Percentiles rank a stretch among this genome's conserved stretches.
Evolutionary conservation across 2,113 vertebrate genomes (phyloP).

Genomic region (Heterotilapia buettikoferi): DNA sequence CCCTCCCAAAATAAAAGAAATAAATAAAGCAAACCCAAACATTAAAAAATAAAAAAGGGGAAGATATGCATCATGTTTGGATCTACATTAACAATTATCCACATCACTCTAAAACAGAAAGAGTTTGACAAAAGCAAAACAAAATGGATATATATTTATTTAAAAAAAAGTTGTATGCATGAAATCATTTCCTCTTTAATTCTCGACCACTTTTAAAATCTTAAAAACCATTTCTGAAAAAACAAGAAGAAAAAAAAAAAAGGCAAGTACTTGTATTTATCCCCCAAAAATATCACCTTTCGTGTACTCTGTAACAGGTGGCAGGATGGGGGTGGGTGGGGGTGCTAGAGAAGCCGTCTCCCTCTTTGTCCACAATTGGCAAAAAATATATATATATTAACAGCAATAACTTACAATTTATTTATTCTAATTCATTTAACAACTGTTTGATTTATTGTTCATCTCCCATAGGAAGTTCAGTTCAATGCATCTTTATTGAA

Average conservation of each 20-base stretch:
- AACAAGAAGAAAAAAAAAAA: background rate
- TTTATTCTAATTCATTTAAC: constrained; percentile 78
- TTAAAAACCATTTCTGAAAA: constrained; percentile 73
- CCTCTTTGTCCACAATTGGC: constrained; percentile 71
- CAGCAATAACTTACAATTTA: constrained; percentile 83
- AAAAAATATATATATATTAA: constrained; percentile 69
- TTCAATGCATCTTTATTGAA: constrained; percentile 74
- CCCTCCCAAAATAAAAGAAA: constrained; percentile 65
- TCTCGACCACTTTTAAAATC: constrained; percentile 64
- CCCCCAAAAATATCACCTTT: constrained; percentile 68
- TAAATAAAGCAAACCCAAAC: constrained; percentile 73
- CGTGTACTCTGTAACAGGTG: constrained; percentile 50
- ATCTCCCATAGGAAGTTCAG: constrained; percentile 83
- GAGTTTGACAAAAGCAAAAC: constrained; percentile 51
- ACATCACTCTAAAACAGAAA: constrained; percentile 60
- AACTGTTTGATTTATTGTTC: constrained; percentile 67
- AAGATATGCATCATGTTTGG: constrained; percentile 77
- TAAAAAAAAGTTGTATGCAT: constrained; percentile 56
- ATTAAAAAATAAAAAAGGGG: constrained; percentile 48
- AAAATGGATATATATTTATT: background rate
- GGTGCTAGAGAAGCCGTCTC: constrained; percentile 21
- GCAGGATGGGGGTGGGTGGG: constrained; percentile 6
- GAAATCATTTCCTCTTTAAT: constrained; percentile 60
- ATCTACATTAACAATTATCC: constrained; percentile 59
- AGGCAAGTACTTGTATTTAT: constrained; percentile 61